These are phyloP conservation scores for Morelia viridis DNA, from an alignment of 2,797 vertebrate species.

Conservation along the genomic window DNA sequence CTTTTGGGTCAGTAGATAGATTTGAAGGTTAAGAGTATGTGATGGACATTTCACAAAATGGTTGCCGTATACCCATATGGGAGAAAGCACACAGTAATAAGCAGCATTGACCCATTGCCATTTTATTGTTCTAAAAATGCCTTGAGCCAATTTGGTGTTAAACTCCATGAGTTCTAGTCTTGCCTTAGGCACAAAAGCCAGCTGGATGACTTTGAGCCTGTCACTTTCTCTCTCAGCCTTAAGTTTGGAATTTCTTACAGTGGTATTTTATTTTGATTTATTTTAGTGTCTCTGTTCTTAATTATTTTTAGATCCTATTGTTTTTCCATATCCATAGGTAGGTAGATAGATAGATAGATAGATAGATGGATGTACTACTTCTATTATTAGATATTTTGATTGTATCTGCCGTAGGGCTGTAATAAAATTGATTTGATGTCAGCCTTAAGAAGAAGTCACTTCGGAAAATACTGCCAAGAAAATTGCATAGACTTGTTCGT, in stretches of 20 bases:
- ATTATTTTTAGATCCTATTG: too few relatives aligned
- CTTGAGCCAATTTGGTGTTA: neutral
- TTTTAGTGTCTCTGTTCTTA: too few relatives aligned
- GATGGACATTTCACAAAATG: neutral
- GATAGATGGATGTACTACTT: too few relatives aligned
- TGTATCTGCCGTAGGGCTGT: too few relatives aligned
- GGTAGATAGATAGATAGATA: too few relatives aligned
- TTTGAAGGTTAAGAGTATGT: neutral
- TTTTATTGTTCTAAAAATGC: neutral
- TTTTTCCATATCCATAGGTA: too few relatives aligned
- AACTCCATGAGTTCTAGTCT: neutral
- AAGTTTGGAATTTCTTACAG: too few relatives aligned
- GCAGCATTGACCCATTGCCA: neutral
- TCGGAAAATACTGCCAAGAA: neutral
- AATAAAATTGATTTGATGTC: neutral
- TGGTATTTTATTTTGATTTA: too few relatives aligned
- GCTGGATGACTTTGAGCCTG: neutral
- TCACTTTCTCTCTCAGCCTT: neutral
- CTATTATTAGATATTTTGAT: too few relatives aligned
- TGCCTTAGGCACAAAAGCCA: neutral
- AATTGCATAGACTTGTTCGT: neutral
- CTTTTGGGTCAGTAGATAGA: neutral
- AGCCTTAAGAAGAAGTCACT: neutral
- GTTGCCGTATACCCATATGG: neutral
- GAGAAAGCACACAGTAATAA: neutral